Base-by-base conservation (phyloP, 2,888 invertebrate species). In the Thysanoteuthis rhombus region DNA sequence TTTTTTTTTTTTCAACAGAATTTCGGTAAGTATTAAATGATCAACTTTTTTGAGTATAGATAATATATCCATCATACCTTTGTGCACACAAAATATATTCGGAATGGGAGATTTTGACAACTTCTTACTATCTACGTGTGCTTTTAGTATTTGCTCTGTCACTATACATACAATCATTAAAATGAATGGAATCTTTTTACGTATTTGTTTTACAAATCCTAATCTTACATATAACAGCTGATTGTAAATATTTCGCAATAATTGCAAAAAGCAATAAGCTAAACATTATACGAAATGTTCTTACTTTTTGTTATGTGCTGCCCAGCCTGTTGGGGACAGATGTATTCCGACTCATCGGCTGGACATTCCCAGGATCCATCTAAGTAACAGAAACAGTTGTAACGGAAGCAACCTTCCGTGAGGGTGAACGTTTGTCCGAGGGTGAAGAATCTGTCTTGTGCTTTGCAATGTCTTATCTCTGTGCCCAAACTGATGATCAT, bases 321-420 rank as follows among this genome's bases (percentile, higher is more conserved):
- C 22, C 58, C 58, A 32, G 25, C 32, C 25, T 32, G 40, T 2
- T 40, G n/a, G 0, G n/a, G 42, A 28, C 92, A 92, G 22, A 45
- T 45, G 32, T 92, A 92, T 92, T 92, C 45, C 5, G 94, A 94
- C 3, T 94, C 94, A 0, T 58, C 52, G 16, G 47, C 39, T 32
- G 93, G 93, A 28, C 93, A 93, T 39, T 93, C 93, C 93, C 93
- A 93, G 32, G 93, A 58, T 39, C 93, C 93, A 58, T 93, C 93
- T 1, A 4, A 58, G 52, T 93, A 39, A 36, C 93, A 93, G 47
- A 39, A 47, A 6, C 93, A 93, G 32, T 47, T 45, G 38, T 47
- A 93, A n/a, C 52, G 42, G 52, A 93, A 93, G 38, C 93, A 93
- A n/a, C 38, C 38, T 52, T 93, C 58, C 16, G 36, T 58, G 38